Base-by-base conservation (phyloP, 2,888 invertebrate species). In the Pristionchus exspectatus region DNA sequence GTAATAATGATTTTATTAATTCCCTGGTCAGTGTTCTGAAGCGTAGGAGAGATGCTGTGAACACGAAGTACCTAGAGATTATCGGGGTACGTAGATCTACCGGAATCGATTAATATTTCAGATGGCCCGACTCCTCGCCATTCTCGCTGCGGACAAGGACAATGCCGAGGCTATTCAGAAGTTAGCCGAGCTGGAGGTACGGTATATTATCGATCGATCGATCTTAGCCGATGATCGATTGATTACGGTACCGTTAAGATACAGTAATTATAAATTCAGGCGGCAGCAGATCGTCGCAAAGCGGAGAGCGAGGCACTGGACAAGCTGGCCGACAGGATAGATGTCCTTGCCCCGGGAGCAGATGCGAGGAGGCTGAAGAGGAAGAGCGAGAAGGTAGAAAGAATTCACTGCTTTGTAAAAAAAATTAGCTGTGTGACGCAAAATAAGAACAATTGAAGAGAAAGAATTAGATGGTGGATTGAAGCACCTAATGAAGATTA, bases 331-430 rank as follows among this genome's bases (percentile, higher is more conserved):
- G 90, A 87, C 30, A 90, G 92, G 50, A 93, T 94, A 38, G 93
- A 93, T 85, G 85, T 90, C 24, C 38, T 91, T 7, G 93, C 93
- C 4, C 92, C 93, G 5, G 93, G 93, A 27, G 92, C 93, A 2
- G 94, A 94, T 59, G 92, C 93, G 77, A 93, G 93, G 83, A 91
- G 93, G 24, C 87, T 93, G 74, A 90, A 92, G 90, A 90, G 93
- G 87, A 91, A 91, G 69, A 92, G 92, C 14, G 94, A 94, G 27
- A 92, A 92, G 87, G 38, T 38, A 38, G 5, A 38, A n/a, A n/a
- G n/a, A n/a, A n/a, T n/a, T n/a, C n/a, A n/a, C n/a, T n/a, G n/a
- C n/a, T n/a, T n/a, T n/a, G n/a, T n/a, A n/a, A n/a, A n/a, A n/a
- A n/a, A n/a, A n/a, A n/a, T n/a, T n/a, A n/a, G n/a, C n/a, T n/a